Conservation (phyloP, 1,140 invertebrate genomes). For the Sinonovacula constricta region DNA sequence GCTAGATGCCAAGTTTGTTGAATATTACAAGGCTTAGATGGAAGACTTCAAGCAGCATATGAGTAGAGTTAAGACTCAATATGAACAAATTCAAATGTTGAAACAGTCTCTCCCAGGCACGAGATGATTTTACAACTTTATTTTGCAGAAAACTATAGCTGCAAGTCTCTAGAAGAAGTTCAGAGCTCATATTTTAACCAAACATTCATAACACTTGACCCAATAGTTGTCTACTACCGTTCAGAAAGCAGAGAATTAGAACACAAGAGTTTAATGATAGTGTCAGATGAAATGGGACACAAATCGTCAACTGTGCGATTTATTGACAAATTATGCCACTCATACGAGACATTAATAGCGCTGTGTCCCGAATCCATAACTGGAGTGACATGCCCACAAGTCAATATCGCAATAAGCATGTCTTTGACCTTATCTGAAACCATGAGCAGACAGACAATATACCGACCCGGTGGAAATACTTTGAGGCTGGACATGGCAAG, state of each 20-base stretch:
- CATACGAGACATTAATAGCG: conserved; percentile 30
- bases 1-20: too few species aligned
- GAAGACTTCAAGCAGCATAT: background rate
- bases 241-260: background rate
- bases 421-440: conserved; percentile 37
- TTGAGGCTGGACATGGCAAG: conserved; percentile 56
- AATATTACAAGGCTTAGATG: too few species aligned
- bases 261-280: conserved; percentile 47
- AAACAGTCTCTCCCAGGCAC: background rate
- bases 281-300: conserved; percentile 28
- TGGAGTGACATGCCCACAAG: conserved; percentile 48
- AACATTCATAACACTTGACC: conserved; percentile 46
- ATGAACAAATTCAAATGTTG: background rate
- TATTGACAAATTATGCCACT: conserved; percentile 24
- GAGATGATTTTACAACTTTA: conserved; percentile 50
- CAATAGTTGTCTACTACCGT: conserved; percentile 35
- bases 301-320: conserved; percentile 12
- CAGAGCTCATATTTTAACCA: conserved; percentile 51
- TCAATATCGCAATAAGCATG: conserved; percentile 48
- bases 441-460: conserved; percentile 14
- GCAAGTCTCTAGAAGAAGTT: background rate
- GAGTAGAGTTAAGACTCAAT: conserved; percentile 13
- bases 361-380: conserved; percentile 45
- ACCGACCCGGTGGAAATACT: conserved; percentile 47
- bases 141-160: conserved; percentile 55